Evolutionary conservation across 2,797 vertebrate species (phyloP), one percentile per base, ranked within the genome.

Genomic region (Dermochelys coriacea): DNA sequence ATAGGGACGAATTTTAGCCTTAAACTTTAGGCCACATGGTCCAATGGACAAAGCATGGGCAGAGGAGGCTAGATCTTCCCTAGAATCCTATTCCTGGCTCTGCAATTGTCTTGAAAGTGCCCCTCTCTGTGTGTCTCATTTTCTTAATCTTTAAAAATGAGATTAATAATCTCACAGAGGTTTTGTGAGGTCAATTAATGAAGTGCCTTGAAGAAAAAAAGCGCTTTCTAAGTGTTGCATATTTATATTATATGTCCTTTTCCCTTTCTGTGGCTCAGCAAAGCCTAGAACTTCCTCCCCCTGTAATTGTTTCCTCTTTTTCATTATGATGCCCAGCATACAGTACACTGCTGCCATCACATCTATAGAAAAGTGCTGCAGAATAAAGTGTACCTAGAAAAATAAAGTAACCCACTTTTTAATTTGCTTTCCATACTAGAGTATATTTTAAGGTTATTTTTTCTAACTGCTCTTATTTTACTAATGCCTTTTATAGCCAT

Each of bases 401-500:
- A 74, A 49, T 6, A 1, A 19, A 31, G 27, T 31, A 51, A 15
- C 12, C 12, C 80, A 82, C 64, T 54, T 91, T 94, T 93, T 91
- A 85, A 86, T 93, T 88, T 50, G 19, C 31, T 91, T 91, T 85
- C 51, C 59, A 91, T n/a, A 8, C 88, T 87, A 92, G 89, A 82
- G 82, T 34, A 51, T 87, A 84, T 93, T 94, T 29, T 87, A 92
- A 92, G 82, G 92, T 71, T 83, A 87, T 80, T 86, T 80, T 79
- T 80, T 57, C 54, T 90, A 80, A 57, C 55, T 57, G 27, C 55
- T 92, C 92, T 91, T 94, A 94, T 94, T 68, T 68, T 68, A 68
- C 34, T 68, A 68, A 68, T 21, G n/a, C 4, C 8, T 68, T 19
- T 68, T 68, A 37, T 37, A 21, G 90, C 93, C 85, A 87, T 75